Conservation (phyloP, 2,113 vertebrate species). For the Martes martes region DNA sequence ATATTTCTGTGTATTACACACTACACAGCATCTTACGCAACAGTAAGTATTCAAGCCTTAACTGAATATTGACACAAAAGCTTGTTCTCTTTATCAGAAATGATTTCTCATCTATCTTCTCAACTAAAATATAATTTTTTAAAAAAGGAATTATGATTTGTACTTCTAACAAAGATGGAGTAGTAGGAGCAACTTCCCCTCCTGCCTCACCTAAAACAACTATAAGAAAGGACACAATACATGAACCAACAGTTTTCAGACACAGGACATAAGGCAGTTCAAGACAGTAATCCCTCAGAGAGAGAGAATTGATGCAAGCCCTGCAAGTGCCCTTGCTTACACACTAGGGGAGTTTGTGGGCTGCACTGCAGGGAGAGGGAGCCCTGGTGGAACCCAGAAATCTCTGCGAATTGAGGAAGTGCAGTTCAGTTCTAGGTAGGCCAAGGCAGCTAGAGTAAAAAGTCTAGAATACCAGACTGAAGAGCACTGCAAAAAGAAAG, state of each 20-base stretch:
- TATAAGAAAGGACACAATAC: background rate
- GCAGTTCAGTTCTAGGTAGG: background rate
- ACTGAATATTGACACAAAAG: background rate
- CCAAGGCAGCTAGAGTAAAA: background rate
- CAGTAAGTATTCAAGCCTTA: background rate
- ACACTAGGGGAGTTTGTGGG: background rate
- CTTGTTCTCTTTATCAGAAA: background rate
- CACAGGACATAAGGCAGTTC: background rate
- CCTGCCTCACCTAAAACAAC: background rate
- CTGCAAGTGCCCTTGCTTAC: background rate
- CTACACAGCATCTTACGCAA: background rate
- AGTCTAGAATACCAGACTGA: background rate
- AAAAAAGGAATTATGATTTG: background rate
- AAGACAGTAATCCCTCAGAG: background rate
- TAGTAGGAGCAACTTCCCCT: background rate
- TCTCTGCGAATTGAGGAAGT: background rate
- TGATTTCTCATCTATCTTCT: conserved; percentile 12
- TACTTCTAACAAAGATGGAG: background rate
- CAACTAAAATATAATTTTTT: background rate
- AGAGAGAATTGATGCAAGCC: background rate
- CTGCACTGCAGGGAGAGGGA: background rate
- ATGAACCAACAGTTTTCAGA: background rate
- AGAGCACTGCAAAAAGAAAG: background rate
- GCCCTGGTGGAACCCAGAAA: background rate
- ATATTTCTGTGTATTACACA: background rate